Conservation (phyloP, 2,113 vertebrate species). For the Chaenocephalus aceratus region DNA sequence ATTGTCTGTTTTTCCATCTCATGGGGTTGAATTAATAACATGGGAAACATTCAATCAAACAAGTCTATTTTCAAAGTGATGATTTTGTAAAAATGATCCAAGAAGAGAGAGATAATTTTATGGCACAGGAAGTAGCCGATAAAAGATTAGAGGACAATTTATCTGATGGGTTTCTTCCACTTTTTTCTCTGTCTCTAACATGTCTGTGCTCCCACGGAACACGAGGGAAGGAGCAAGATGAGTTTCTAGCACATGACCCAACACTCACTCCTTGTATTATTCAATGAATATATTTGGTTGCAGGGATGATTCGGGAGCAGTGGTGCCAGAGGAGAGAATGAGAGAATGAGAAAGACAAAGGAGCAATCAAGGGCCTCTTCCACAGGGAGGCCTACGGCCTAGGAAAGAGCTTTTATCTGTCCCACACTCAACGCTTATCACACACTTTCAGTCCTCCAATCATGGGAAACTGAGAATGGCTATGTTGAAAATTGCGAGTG, state of each 20-base stretch:
- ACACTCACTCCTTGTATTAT: constrained; percentile 56
- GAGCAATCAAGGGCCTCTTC: constrained; percentile 56
- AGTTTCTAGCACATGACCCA: constrained; percentile 48
- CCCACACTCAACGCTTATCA: constrained; percentile 54
- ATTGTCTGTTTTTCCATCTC: constrained; percentile 51
- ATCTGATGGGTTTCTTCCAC: constrained; percentile 40
- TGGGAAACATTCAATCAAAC: constrained; percentile 60
- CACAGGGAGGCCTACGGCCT: constrained; percentile 44
- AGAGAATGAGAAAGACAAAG: constrained; percentile 59
- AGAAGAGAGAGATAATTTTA: constrained; percentile 47
- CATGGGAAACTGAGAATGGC: constrained; percentile 35
- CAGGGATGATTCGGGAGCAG: constrained; percentile 43
- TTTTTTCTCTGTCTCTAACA: constrained; percentile 17
- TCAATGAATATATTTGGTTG: constrained; percentile 58
- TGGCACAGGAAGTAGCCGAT: constrained; percentile 27
- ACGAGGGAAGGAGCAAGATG: constrained; percentile 40
- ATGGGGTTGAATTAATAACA: constrained; percentile 63
- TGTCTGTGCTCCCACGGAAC: constrained; percentile 34
- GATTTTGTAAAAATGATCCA: constrained; percentile 55
- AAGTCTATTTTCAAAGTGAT: constrained; percentile 58
- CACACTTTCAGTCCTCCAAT: constrained; percentile 55
- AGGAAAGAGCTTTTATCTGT: constrained; percentile 61
- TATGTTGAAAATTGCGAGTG: constrained; percentile 34
- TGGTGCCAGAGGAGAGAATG: constrained; percentile 41
- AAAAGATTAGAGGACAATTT: constrained; percentile 45